These are phyloP conservation scores for Limnephilus rhombicus DNA, from an alignment of 2,888 invertebrate species.

Conservation along the genomic window DNA sequence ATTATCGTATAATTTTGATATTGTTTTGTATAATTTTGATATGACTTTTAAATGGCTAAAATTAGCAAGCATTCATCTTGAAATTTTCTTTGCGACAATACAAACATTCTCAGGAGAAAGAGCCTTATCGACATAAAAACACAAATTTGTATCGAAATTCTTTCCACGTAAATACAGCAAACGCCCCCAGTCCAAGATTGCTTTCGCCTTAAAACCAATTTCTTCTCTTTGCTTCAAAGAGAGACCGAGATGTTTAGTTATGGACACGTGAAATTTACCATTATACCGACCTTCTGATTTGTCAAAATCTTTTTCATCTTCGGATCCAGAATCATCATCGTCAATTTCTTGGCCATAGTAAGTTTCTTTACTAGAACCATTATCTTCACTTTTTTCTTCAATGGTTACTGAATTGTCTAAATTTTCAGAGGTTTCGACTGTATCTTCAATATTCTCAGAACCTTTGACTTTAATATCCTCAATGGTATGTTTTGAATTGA, in stretches of 20 bases:
- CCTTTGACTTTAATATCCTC: neutral
- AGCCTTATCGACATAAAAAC: conserved; percentile 81
- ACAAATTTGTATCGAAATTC: conserved; percentile 80
- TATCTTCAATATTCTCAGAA: neutral
- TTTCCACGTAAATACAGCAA: conserved; percentile 78
- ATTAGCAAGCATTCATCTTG: neutral
- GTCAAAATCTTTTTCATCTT: conserved; percentile 6
- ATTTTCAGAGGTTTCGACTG: neutral
- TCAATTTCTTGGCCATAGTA: neutral
- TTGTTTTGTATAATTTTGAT: neutral
- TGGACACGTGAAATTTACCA: conserved; percentile 21
- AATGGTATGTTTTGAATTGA: neutral
- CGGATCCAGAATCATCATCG: neutral
- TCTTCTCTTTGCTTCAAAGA: conserved; percentile 76
- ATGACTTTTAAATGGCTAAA: neutral
- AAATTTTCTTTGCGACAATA: conserved; percentile 78
- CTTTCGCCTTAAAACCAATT: conserved; percentile 86
- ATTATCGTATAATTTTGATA: too few relatives aligned
- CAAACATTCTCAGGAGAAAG: conserved; percentile 90
- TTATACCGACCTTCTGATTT: neutral
- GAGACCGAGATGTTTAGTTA: conserved; percentile 69
- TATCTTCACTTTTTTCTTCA: neutral
- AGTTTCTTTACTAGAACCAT: neutral
- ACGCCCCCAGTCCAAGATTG: conserved; percentile 87
- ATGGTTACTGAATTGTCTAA: neutral